Base-by-base conservation (phyloP, 1,140 invertebrate genomes). In the Camponotus floridanus region DNA sequence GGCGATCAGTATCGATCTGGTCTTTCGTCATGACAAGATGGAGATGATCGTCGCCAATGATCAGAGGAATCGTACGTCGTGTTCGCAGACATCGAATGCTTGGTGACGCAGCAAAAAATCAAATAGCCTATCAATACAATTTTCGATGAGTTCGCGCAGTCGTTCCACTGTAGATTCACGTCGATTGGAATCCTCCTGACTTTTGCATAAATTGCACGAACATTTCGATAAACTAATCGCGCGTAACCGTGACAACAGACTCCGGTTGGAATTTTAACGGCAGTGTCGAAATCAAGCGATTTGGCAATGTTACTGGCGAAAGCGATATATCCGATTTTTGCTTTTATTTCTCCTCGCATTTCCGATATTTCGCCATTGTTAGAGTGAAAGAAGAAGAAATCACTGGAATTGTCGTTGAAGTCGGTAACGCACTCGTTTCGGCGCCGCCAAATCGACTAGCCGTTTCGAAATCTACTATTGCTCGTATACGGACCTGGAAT, bases 11-110 rank as follows among this genome's bases (percentile, higher is more conserved):
- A 97, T 97, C 90, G 97, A 97, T 93, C 94, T 97, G 84, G 97
- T 97, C 2, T 97, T 97, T 92, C 96, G 97, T 89, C 95, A 98
- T 91, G 97, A 97, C 39, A 97, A 98, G 92, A 97, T 98, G 21
- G 98, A 98, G 92, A 98, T 98, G 92, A 98, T 98, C 88, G 98
- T 98, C 73, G 97, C 97, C 74, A 98, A 98, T 91, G 97, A 98
- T 89, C 98, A 98, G 94, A 98, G 98, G 42, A 98, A 98, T 93
- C 96, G 98, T 79, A 98, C 97, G 98, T 99, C 42, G 98, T 98
- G 1, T 99, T 99, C 93, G 98, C 96, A 2, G 36, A 98, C 98
- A 61, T 96, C 0, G 98, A 98, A 92, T 95, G 98, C 31, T 98
- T 85, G 98, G 98, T 36, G 98, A 98, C 93, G 95, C 96, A 39